Percentiles rank a stretch among this genome's conserved stretches.
Evolutionary conservation across 2,888 invertebrate species (phyloP).

Genomic region (Unio delphinus): DNA sequence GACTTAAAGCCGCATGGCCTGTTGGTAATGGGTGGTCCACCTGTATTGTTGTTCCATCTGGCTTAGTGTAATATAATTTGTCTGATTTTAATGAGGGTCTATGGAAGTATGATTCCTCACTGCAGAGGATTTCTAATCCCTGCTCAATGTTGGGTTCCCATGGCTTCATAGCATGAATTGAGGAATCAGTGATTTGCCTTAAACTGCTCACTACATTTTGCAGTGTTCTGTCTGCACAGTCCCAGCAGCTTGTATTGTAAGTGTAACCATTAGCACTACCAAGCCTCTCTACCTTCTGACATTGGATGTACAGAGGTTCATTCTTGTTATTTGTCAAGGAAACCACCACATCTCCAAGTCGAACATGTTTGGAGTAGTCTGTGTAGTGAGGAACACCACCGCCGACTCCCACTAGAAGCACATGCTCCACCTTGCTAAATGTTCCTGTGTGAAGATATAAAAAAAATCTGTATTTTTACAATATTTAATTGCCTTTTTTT

Average conservation of each 20-base stretch:
- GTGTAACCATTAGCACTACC: constrained; percentile 52
- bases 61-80: constrained; percentile 47
- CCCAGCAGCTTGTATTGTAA: constrained; percentile 54
- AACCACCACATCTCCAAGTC: constrained; percentile 78
- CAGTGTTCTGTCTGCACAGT: constrained; percentile 44
- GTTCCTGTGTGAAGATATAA: constrained; percentile 78
- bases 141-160: constrained; percentile 86
- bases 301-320: constrained; percentile 82
- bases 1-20: constrained; percentile 52
- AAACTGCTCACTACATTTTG: constrained; percentile 44
- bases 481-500: background rate
- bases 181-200: constrained; percentile 35
- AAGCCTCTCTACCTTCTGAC: constrained; percentile 74
- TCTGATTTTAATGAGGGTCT: constrained; percentile 58
- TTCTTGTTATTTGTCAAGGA: constrained; percentile 52
- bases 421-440: constrained; percentile 93
- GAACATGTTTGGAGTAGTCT: constrained; percentile 91
- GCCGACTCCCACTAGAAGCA: constrained; percentile 95
- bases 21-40: constrained; percentile 38
- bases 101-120: constrained; percentile 69
- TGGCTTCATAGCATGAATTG: constrained; percentile 70
- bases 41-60: constrained; percentile 43
- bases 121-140: constrained; percentile 77
- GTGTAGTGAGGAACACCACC: constrained; percentile 98
- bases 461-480: background rate